A percentile compares a stretch with the other conserved stretches of the same genome.
Evolutionary conservation across 1,140 invertebrate species (phyloP).

Genomic region (Eupristina koningsbergeri): DNA sequence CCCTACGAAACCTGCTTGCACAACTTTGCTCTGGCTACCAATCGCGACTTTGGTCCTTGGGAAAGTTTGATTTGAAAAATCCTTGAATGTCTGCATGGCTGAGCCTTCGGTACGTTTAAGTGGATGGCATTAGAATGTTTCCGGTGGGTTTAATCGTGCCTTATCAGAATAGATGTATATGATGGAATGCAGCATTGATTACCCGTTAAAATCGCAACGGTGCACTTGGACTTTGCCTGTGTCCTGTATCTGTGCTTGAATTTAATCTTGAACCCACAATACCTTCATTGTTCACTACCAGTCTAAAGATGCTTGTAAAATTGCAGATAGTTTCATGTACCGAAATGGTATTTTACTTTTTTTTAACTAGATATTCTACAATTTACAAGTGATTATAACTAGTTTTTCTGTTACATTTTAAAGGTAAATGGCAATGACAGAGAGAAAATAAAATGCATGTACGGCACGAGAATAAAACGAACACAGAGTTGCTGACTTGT

Average conservation of each 20-base stretch:
- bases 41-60: neutral
- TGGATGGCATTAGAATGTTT: neutral
- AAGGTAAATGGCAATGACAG: no score
- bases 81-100: neutral
- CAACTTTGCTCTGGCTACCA: neutral
- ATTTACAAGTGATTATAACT: no score
- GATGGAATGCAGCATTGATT: neutral
- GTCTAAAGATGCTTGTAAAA: neutral
- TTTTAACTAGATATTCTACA: no score
- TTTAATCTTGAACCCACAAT: neutral
- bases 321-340: no score
- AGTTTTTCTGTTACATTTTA: no score
- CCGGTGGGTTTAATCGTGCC: no score
- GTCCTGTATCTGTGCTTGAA: neutral
- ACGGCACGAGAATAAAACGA: neutral
- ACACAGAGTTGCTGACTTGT: neutral
- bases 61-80: conserved; percentile 7
- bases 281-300: neutral
- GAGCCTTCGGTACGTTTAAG: neutral
- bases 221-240: neutral
- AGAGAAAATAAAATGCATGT: neutral
- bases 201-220: neutral
- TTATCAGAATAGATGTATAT: no score
- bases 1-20: neutral
- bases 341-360: no score